These are phyloP conservation scores for Phrixothrix hirtus DNA, from an alignment of 2,888 invertebrate genomes.

Conservation along the genomic window DNA sequence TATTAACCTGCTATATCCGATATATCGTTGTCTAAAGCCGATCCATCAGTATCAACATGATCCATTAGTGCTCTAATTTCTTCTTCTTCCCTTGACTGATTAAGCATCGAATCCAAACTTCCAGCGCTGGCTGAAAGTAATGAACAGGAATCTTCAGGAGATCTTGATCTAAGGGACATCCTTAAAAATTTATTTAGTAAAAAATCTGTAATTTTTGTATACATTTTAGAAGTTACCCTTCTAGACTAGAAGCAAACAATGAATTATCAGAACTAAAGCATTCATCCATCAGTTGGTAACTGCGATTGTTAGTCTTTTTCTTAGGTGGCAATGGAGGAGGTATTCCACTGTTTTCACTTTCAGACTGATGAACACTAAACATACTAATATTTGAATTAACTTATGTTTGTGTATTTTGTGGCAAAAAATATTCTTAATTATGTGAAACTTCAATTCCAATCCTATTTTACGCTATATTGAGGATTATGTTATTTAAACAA, in stretches of 20 bases:
- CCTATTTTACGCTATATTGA: no score
- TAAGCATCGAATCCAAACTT: constrained; percentile 85
- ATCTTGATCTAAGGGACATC: constrained; percentile 75
- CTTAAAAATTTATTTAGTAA: no score
- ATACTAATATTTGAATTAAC: constrained; percentile 4
- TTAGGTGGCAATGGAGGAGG: constrained; percentile 82
- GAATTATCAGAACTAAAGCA: constrained; percentile 61
- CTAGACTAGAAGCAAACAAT: constrained; percentile 67
- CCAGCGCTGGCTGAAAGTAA: constrained; percentile 72
- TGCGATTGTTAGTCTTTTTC: constrained; percentile 62
- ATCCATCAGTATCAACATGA: constrained; percentile 39
- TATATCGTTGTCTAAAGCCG: constrained; percentile 48
- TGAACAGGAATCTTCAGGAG: constrained; percentile 71
- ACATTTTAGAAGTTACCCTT: constrained; percentile 59
- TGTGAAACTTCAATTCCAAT: no score
- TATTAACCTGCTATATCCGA: constrained; percentile 48
- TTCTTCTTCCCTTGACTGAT: constrained; percentile 82
- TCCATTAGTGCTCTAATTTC: constrained; percentile 70
- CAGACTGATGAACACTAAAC: constrained; percentile 44
- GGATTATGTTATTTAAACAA: no score
- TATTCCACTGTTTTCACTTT: constrained; percentile 61
- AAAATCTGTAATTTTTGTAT: no score
- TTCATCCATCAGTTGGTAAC: constrained; percentile 57
- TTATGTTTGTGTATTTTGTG: no score
- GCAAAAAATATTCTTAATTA: no score